Percentiles rank a stretch among this genome's conserved stretches.
phyloP scores from a whole-genome alignment of 1,140 invertebrate species.

The Megalopta genalis region DNA sequence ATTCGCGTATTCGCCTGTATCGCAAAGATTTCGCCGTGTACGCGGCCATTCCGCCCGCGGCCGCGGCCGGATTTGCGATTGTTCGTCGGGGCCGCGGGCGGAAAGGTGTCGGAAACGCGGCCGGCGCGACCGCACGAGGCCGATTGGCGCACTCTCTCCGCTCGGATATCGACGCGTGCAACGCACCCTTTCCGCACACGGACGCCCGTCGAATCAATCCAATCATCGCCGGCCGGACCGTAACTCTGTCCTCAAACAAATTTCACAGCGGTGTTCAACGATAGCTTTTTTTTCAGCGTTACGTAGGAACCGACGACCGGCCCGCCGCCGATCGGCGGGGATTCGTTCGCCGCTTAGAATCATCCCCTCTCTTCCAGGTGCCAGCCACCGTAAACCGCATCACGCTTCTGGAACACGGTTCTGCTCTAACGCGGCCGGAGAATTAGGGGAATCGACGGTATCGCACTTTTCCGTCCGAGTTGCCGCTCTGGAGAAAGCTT shows the following conservation, averaged over 20 bases:
- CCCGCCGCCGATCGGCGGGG: too few relatives aligned
- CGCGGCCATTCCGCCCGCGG: background rate
- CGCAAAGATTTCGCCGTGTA: background rate
- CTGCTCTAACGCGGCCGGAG: too few relatives aligned
- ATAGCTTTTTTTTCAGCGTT: background rate
- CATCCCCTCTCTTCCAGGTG: too few relatives aligned
- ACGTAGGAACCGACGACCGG: too few relatives aligned
- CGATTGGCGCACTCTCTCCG: background rate
- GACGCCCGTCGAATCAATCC: background rate
- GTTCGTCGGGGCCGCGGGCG: background rate
- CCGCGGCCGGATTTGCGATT: constrained; percentile 12
- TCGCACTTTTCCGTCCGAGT: too few relatives aligned
- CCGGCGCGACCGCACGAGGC: background rate
- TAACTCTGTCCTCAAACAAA: background rate
- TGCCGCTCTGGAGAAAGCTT: too few relatives aligned
- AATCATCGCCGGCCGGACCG: background rate
- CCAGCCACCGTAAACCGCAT: too few relatives aligned
- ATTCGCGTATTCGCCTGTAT: too few relatives aligned
- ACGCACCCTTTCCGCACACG: background rate
- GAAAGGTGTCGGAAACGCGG: background rate
- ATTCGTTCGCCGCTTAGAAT: too few relatives aligned
- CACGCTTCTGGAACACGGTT: too few relatives aligned
- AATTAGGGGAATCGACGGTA: too few relatives aligned
- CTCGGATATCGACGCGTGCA: background rate
- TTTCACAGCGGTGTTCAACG: background rate